phyloP scores from a whole-genome alignment of 2,113 vertebrate species.

The Centropus unirufus region DNA sequence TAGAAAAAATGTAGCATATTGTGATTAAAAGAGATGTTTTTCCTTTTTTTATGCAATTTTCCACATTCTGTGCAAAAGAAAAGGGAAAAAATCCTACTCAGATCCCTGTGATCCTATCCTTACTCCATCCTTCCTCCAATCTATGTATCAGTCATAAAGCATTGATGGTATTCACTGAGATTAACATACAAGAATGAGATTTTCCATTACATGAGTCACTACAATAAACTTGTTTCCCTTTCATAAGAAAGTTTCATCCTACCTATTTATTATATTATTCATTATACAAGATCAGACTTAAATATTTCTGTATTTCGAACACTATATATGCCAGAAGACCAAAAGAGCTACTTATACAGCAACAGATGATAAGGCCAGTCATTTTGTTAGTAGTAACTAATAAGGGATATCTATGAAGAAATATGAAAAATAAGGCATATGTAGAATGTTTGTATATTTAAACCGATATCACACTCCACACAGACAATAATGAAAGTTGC shows the following conservation, averaged over 20 bases:
- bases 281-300: neutral
- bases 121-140: neutral
- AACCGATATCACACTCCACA: neutral
- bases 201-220: neutral
- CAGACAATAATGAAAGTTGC: neutral
- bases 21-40: neutral
- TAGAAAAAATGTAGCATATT: neutral
- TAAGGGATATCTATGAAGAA: neutral
- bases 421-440: neutral
- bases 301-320: neutral
- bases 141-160: neutral
- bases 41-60: neutral
- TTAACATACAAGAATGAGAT: neutral
- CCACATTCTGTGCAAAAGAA: neutral
- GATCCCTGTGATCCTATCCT: neutral
- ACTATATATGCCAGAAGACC: neutral
- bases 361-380: neutral
- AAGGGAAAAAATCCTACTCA: neutral
- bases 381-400: neutral
- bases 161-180: neutral
- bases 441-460: neutral
- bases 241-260: neutral
- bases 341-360: neutral
- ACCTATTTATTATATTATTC: neutral
- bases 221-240: neutral